A percentile compares a stretch with the other conserved stretches of the same genome.
phyloP scores from a whole-genome alignment of 2,113 vertebrate genomes.

The Semicossyphus pulcher region DNA sequence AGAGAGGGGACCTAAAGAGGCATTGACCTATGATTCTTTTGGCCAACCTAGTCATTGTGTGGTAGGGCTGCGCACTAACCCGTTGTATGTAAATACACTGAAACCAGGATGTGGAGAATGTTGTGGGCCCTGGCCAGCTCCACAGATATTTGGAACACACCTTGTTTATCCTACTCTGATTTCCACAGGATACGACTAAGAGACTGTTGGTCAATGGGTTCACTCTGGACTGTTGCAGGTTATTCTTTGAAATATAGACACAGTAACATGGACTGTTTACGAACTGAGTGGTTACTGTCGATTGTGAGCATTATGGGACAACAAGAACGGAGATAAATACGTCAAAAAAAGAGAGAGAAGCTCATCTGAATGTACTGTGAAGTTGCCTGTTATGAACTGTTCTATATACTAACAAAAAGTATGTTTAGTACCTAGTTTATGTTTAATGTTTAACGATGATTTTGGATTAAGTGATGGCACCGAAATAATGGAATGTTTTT shows the following conservation, averaged over 20 bases:
- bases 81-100: neutral
- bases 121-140: neutral
- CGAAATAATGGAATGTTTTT: neutral
- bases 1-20: neutral
- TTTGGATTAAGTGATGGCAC: too few relatives aligned
- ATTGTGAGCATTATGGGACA: too few relatives aligned
- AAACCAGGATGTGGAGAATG: neutral
- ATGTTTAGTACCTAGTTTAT: neutral
- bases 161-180: neutral
- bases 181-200: neutral
- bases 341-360: neutral
- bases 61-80: neutral
- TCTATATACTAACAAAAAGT: neutral
- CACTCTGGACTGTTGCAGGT: neutral
- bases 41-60: neutral
- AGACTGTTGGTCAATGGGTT: too few relatives aligned
- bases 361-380: neutral
- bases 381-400: neutral
- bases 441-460: neutral
- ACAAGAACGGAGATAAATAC: neutral
- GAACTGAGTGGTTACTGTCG: neutral
- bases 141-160: neutral
- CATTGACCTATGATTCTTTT: neutral
- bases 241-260: neutral
- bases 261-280: neutral